Evolutionary conservation across 2,888 invertebrate species (phyloP).

Genomic region (Heliconius aoede): DNA sequence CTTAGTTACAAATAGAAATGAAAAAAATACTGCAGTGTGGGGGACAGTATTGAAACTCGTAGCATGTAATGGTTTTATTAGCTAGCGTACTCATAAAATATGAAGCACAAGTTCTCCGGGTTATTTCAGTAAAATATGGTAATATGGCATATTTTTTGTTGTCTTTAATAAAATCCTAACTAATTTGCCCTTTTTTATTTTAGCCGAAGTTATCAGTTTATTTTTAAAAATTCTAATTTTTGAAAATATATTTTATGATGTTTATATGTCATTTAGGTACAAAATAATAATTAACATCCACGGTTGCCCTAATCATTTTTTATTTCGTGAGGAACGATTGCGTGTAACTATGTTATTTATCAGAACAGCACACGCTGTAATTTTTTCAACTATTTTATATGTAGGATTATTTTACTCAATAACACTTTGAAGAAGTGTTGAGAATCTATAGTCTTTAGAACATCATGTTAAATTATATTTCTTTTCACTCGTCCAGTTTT

Average conservation of each 20-base stretch:
- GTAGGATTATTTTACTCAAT: background rate
- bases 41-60: background rate
- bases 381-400: background rate
- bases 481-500: background rate
- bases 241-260: background rate
- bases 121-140: background rate
- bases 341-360: background rate
- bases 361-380: background rate
- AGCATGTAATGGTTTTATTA: background rate
- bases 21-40: constrained; percentile 35
- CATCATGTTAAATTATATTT: background rate
- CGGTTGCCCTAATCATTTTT: background rate
- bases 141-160: background rate
- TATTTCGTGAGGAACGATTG: background rate
- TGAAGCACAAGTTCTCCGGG: background rate
- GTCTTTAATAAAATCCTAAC: background rate
- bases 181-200: background rate
- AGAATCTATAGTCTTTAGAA: background rate
- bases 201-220: background rate
- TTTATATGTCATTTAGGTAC: background rate
- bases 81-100: background rate
- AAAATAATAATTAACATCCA: background rate
- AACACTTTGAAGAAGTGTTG: too few species aligned
- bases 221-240: background rate
- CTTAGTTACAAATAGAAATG: constrained; percentile 37